A percentile compares a stretch with the other conserved stretches of the same genome.
phyloP scores from a whole-genome alignment of 2,113 vertebrate genomes.

The Strix uralensis region DNA sequence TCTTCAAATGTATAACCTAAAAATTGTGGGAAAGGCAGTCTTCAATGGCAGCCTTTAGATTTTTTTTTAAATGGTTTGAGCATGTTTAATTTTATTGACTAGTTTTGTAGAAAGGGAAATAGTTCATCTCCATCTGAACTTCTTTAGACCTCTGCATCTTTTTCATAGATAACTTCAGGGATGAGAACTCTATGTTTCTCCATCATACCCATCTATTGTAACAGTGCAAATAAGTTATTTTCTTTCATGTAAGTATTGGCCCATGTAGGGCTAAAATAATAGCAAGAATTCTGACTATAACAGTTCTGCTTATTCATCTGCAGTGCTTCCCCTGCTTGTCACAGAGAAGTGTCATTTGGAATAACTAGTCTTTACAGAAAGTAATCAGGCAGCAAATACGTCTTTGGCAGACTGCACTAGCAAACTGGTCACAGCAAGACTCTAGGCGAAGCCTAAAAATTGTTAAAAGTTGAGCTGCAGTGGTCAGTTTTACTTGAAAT shows the following conservation, averaged over 20 bases:
- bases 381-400: neutral
- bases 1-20: neutral
- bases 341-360: neutral
- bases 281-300: neutral
- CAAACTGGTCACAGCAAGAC: neutral
- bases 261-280: neutral
- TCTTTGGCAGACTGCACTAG: neutral
- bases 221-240: neutral
- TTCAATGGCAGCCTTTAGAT: neutral
- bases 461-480: neutral
- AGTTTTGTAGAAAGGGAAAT: neutral
- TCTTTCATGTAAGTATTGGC: neutral
- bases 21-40: neutral
- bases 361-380: neutral
- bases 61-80: neutral
- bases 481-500: neutral
- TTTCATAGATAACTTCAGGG: neutral
- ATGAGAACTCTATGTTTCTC: neutral
- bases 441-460: neutral
- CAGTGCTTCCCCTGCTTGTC: neutral
- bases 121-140: neutral
- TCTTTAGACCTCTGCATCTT: neutral
- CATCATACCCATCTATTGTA: fast-evolving
- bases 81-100: neutral
- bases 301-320: neutral